Evolutionary conservation across 2,797 vertebrate genomes (phyloP).

Genomic region (Rhincodon typus): DNA sequence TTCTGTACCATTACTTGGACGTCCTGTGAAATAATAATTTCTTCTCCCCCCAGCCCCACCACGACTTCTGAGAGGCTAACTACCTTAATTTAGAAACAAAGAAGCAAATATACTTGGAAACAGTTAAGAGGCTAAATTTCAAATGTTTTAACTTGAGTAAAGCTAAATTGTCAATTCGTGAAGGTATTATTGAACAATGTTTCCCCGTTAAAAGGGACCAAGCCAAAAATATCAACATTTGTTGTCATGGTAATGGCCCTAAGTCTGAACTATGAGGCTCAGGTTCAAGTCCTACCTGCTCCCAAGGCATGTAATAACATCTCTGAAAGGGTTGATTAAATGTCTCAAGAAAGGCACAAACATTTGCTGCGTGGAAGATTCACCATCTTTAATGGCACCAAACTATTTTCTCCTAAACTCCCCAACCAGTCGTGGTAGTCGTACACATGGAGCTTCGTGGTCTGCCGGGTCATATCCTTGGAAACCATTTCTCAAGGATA

Average conservation of each 20-base stretch:
- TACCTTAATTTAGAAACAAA: not conserved
- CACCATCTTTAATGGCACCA: not conserved
- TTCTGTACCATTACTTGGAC: not conserved
- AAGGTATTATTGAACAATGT: not conserved
- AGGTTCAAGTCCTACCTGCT: no score
- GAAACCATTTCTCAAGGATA: not conserved
- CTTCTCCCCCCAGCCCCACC: not conserved
- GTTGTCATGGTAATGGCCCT: no score
- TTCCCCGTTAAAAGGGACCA: not conserved
- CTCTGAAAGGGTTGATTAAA: no score
- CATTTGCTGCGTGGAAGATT: not conserved
- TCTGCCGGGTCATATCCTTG: not conserved
- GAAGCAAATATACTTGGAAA: not conserved
- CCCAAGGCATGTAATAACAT: no score
- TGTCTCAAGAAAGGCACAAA: no score
- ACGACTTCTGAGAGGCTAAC: not conserved
- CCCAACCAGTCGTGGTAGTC: no score
- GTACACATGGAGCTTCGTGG: not conserved
- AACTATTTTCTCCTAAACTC: not conserved
- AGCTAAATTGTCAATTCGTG: not conserved
- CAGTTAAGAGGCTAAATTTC: not conserved
- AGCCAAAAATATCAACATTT: not conserved
- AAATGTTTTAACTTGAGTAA: not conserved
- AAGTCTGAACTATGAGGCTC: no score
- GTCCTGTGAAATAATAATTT: not conserved